Evolutionary conservation across 1,140 invertebrate species (phyloP).

Genomic region (Dinothrombium tinctorium): DNA sequence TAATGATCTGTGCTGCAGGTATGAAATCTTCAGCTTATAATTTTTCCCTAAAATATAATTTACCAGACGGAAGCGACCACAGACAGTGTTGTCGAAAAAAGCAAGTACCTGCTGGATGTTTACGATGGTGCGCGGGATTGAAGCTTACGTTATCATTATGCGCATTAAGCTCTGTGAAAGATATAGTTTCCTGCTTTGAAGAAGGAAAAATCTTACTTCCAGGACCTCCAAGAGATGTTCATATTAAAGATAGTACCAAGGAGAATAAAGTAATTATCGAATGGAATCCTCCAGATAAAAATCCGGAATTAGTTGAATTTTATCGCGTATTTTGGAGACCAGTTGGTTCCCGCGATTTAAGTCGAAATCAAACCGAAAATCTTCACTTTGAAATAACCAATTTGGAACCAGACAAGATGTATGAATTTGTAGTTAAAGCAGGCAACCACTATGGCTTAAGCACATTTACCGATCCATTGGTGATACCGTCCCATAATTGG

Average conservation of each 20-base stretch:
- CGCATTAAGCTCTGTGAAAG: conserved; percentile 39
- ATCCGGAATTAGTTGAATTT: conserved; percentile 51
- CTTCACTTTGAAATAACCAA: conserved; percentile 17
- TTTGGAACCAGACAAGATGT: conserved; percentile 39
- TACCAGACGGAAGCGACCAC: conserved; percentile 43
- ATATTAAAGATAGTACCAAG: conserved; percentile 26
- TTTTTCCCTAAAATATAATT: conserved; percentile 5
- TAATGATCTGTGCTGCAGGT: conserved; percentile 35
- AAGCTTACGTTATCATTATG: conserved; percentile 35
- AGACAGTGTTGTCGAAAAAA: conserved; percentile 45
- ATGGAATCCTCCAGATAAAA: conserved; percentile 52
- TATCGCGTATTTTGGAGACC: conserved; percentile 36
- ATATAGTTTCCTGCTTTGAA: conserved; percentile 51
- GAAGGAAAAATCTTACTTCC: conserved; percentile 45
- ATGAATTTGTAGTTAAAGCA: conserved; percentile 54
- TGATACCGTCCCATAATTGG: conserved; percentile 27
- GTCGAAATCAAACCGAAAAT: background rate
- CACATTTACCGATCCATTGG: conserved; percentile 38
- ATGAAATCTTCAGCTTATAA: conserved; percentile 17
- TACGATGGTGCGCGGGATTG: conserved; percentile 51
- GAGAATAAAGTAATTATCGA: conserved; percentile 25
- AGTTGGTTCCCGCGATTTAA: background rate
- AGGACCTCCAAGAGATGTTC: conserved; percentile 45
- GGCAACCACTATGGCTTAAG: conserved; percentile 52
- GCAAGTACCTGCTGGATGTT: conserved; percentile 41